A percentile compares a stretch with the other conserved stretches of the same genome.
These are phyloP conservation scores for Halcyon chelicuti DNA, from an alignment of 2,797 vertebrate species.

Conservation along the genomic window DNA sequence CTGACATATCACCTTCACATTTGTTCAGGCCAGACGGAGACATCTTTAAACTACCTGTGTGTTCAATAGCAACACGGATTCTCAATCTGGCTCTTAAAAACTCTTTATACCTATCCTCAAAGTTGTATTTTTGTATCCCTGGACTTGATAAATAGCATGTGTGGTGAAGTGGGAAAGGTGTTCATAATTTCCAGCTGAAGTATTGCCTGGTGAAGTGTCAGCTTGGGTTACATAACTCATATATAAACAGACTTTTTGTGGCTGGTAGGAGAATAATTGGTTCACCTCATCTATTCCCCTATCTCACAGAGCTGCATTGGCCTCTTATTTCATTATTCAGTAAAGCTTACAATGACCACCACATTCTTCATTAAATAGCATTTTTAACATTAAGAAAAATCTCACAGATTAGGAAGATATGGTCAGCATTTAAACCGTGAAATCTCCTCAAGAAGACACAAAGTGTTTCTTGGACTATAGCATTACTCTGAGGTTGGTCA, in stretches of 20 bases:
- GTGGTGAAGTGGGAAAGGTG: slow-evolving; percentile 58
- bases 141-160: slow-evolving; percentile 67
- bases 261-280: slow-evolving; percentile 70
- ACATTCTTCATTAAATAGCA: not conserved
- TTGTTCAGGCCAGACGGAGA: not conserved
- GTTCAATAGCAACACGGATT: slow-evolving; percentile 5
- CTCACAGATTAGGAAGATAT: not conserved
- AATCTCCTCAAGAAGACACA: not conserved
- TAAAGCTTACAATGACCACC: slow-evolving; percentile 44
- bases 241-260: slow-evolving; percentile 73
- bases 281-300: slow-evolving; percentile 60
- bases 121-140: slow-evolving; percentile 62
- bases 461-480: not conserved
- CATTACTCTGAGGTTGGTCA: fast-evolving
- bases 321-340: slow-evolving; percentile 62
- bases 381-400: not conserved
- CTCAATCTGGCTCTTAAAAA: slow-evolving; percentile 42
- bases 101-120: slow-evolving; percentile 60
- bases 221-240: slow-evolving; percentile 76
- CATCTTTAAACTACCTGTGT: not conserved
- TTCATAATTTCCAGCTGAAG: slow-evolving; percentile 69
- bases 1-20: not conserved
- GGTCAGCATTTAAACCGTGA: not conserved
- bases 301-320: slow-evolving; percentile 39
- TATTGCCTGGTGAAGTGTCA: slow-evolving; percentile 69